Evolutionary conservation across 1,140 invertebrate species (phyloP).

Genomic region (Euglossa dilemma): DNA sequence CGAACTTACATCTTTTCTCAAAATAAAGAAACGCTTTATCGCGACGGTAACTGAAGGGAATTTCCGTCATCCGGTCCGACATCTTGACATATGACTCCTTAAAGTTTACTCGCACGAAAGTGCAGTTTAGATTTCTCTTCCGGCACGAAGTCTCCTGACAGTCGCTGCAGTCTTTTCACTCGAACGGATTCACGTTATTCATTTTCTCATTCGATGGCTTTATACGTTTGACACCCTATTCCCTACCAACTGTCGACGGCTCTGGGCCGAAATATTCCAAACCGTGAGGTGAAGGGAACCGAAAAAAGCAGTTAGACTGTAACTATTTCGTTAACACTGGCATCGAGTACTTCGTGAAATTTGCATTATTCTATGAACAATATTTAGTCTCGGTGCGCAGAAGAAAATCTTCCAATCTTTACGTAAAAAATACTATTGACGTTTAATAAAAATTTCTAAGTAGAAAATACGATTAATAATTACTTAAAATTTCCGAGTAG

Average conservation of each 20-base stretch:
- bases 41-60: slow-evolving; percentile 35
- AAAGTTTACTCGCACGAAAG: slow-evolving; percentile 48
- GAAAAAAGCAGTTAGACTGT: too few species aligned
- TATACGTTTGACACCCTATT: neutral
- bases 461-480: too few species aligned
- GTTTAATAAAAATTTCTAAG: too few species aligned
- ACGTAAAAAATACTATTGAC: too few species aligned
- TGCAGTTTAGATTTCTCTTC: slow-evolving; percentile 48
- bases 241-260: neutral
- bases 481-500: too few species aligned
- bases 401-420: too few species aligned
- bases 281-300: too few species aligned
- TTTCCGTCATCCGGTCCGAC: slow-evolving; percentile 41
- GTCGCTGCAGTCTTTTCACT: slow-evolving; percentile 34
- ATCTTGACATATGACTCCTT: slow-evolving; percentile 31
- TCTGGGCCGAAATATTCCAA: neutral
- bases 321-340: too few species aligned
- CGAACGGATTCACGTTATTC: slow-evolving; percentile 47
- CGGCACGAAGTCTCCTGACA: slow-evolving; percentile 30
- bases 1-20: neutral
- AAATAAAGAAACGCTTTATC: slow-evolving; percentile 29
- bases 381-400: too few species aligned
- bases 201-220: slow-evolving; percentile 42
- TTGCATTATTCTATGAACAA: too few species aligned
- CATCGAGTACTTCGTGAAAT: too few species aligned